Evolutionary conservation across 2,888 invertebrate species (phyloP).

Genomic region (Theodoxus fluviatilis): DNA sequence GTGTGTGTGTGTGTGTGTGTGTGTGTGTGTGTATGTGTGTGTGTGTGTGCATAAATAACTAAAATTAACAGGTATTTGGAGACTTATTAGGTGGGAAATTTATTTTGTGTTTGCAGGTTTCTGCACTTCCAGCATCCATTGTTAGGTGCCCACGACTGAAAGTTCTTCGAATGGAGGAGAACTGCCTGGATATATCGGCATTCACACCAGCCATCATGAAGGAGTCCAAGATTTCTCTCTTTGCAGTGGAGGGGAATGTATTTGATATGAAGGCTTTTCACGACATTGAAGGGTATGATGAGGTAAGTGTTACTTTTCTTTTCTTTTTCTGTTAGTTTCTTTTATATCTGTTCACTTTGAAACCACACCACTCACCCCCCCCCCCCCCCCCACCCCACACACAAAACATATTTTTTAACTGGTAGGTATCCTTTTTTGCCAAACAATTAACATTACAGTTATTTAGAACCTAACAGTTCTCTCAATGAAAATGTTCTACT

Average conservation of each 20-base stretch:
- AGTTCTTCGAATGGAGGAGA: slow-evolving; percentile 92
- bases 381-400: slow-evolving; percentile 1
- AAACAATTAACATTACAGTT: no score
- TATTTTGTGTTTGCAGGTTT: slow-evolving; percentile 65
- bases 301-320: slow-evolving; percentile 49
- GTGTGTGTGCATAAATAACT: no score
- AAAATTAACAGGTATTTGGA: no score
- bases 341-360: background rate
- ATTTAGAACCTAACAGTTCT: no score
- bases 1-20: background rate
- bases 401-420: no score
- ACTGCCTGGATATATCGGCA: slow-evolving; percentile 83
- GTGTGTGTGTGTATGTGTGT: background rate
- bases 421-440: no score
- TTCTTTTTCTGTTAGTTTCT: slow-evolving; percentile 20
- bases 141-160: slow-evolving; percentile 85
- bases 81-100: no score
- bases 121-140: slow-evolving; percentile 68
- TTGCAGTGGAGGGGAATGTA: slow-evolving; percentile 90
- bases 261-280: slow-evolving; percentile 91
- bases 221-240: slow-evolving; percentile 85
- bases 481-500: no score
- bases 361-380: background rate
- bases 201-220: slow-evolving; percentile 79
- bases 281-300: slow-evolving; percentile 87